Evolutionary conservation across 2,113 vertebrate genomes (phyloP), one percentile per base, ranked within the genome.

Genomic region (Brachirus orientalis): DNA sequence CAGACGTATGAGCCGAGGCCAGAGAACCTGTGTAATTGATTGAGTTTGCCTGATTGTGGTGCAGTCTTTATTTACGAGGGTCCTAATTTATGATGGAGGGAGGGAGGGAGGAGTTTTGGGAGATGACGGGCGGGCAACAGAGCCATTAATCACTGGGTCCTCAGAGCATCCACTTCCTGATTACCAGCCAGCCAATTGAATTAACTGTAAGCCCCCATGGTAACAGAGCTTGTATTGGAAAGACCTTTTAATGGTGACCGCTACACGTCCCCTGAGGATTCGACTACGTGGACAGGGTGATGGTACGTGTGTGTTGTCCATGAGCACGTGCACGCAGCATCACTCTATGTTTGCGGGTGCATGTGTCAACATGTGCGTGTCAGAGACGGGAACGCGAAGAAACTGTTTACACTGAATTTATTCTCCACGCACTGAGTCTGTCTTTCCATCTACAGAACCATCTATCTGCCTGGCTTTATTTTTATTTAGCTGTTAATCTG

Each of bases 171-270:
- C 75, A 88, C 88, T 91, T 89, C 90, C 92, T 88, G 95, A 95
- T 96, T 96, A 95, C 94, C 94, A 96, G 96, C 92, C 93, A 96
- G 95, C 94, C 95, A 96, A 98, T 96, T 95, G 94, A 97, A 96
- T 98, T 96, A 97, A 94, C 94, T 93, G 92, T 94, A 95, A 95
- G 93, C 92, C 94, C 94, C 91, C 92, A 79, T 89, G 85, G 88
- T 95, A 95, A 94, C 94, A 94, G 85, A 95, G 92, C 93, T 94
- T 92, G 93, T 96, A 96, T 97, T 92, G 93, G 93, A 97, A 96
- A 95, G 95, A 96, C 95, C 95, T 96, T 98, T 98, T 96, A 95
- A 96, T 96, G 94, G 94, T 95, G 94, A 90, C 92, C 94, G 94
- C 94, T 94, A 93, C 86, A 84, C 53, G 92, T 93, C 93, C 95